These are phyloP conservation scores for Dryocosmus kuriphilus DNA, from an alignment of 2,888 invertebrate genomes.

Conservation along the genomic window DNA sequence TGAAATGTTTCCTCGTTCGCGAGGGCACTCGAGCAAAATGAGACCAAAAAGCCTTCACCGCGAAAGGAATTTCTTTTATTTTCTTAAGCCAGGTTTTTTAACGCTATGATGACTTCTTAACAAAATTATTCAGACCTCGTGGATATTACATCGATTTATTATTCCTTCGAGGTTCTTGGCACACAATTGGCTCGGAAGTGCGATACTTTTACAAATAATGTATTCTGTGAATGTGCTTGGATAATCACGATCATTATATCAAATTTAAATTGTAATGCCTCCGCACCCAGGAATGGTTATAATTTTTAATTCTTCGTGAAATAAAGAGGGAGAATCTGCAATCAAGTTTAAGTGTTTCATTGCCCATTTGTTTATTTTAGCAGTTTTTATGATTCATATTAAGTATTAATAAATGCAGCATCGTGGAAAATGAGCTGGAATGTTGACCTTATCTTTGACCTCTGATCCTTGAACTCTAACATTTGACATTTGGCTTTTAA, in stretches of 20 bases:
- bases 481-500: too few species aligned
- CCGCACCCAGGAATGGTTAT: neutral
- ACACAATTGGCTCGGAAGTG: neutral
- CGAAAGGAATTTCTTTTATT: slow-evolving; percentile 6
- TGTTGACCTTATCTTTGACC: too few species aligned
- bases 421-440: too few species aligned
- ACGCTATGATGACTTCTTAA: neutral
- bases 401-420: too few species aligned
- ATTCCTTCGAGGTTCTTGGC: neutral
- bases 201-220: neutral
- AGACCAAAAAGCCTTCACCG: slow-evolving; percentile 51
- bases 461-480: too few species aligned
- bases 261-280: neutral
- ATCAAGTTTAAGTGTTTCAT: too few species aligned
- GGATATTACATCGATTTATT: neutral
- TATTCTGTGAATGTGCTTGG: neutral
- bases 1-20: slow-evolving; percentile 64
- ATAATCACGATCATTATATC: slow-evolving; percentile 5
- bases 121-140: neutral
- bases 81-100: neutral
- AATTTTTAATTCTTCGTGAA: neutral
- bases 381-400: too few species aligned
- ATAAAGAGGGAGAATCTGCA: neutral
- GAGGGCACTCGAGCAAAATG: slow-evolving; percentile 65
- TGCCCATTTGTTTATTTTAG: too few species aligned